Evolutionary conservation across 1,140 invertebrate species (phyloP).

Genomic region (Drosophila mojavensis): DNA sequence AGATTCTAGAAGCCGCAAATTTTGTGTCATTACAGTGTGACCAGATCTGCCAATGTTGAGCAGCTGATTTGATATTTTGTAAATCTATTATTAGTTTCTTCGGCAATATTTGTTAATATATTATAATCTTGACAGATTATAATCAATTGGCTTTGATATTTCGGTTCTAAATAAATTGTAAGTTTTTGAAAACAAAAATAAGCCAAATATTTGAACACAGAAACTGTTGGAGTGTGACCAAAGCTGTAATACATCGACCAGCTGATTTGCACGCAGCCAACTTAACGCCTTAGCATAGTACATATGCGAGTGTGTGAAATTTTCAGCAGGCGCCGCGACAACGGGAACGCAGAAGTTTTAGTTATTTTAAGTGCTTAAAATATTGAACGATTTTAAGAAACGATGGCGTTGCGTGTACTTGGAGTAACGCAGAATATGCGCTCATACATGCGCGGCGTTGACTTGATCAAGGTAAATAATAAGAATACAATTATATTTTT

Average conservation of each 20-base stretch:
- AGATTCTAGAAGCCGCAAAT: background rate
- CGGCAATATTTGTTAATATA: too few species aligned
- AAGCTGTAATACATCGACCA: constrained; percentile 17
- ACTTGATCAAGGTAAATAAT: constrained; percentile 70
- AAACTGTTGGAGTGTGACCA: constrained; percentile 48
- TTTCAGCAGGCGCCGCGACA: constrained; percentile 67
- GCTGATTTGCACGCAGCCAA: constrained; percentile 52
- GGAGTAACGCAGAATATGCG: constrained; percentile 79
- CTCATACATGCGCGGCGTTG: constrained; percentile 66
- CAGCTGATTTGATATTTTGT: constrained; percentile 39
- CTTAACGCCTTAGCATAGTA: constrained; percentile 44
- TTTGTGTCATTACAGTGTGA: constrained; percentile 47
- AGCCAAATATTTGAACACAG: constrained; percentile 13
- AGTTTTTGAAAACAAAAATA: constrained; percentile 4
- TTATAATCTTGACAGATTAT: too few species aligned
- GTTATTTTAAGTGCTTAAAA: constrained; percentile 60
- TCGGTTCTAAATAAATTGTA: background rate
- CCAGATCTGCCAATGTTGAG: constrained; percentile 8
- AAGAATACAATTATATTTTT: background rate
- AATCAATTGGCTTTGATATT: too few species aligned
- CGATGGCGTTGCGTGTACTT: constrained; percentile 81
- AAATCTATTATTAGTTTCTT: too few species aligned
- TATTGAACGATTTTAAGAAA: constrained; percentile 58
- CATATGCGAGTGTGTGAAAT: constrained; percentile 58
- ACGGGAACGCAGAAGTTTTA: constrained; percentile 59